Evolutionary conservation across 1,140 invertebrate species (phyloP).

Genomic region (Meloidogyne chitwoodi): DNA sequence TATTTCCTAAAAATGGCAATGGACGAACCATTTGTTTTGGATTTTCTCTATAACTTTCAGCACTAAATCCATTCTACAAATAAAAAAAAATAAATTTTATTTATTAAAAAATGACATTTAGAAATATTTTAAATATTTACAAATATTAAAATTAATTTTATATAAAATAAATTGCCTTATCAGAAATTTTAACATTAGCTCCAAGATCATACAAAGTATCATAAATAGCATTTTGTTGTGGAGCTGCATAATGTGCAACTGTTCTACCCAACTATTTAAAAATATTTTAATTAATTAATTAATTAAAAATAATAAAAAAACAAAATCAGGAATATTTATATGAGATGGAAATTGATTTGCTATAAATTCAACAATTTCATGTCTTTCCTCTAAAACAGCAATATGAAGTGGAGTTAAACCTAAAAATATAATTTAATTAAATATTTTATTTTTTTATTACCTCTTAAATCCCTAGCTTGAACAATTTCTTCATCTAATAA

Average conservation of each 20-base stretch:
- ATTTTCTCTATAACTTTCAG: slow-evolving; percentile 46
- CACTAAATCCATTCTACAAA: slow-evolving; percentile 51
- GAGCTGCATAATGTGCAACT: slow-evolving; percentile 57
- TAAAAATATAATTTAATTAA: slow-evolving; percentile 23
- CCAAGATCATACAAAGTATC: slow-evolving; percentile 56
- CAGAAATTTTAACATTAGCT: slow-evolving; percentile 44
- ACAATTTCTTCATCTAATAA: slow-evolving; percentile 46
- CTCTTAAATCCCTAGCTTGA: slow-evolving; percentile 47
- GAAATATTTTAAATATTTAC: background rate
- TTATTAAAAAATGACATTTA: background rate
- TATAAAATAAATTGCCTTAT: slow-evolving; percentile 40
- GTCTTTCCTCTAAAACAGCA: slow-evolving; percentile 53
- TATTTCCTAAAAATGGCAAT: slow-evolving; percentile 18
- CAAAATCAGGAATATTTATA: slow-evolving; percentile 46
- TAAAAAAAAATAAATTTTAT: slow-evolving; percentile 25
- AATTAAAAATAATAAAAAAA: slow-evolving; percentile 36
- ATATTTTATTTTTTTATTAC: slow-evolving; percentile 23
- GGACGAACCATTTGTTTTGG: slow-evolving; percentile 47
- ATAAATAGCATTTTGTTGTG: slow-evolving; percentile 58
- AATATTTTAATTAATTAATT: background rate
- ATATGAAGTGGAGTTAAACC: slow-evolving; percentile 52
- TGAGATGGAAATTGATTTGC: slow-evolving; percentile 40
- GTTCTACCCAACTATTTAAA: slow-evolving; percentile 39
- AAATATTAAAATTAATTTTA: background rate
- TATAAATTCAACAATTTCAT: slow-evolving; percentile 53